These are phyloP conservation scores for Sesamia nonagrioides DNA, from an alignment of 1,140 invertebrate genomes.

Conservation along the genomic window DNA sequence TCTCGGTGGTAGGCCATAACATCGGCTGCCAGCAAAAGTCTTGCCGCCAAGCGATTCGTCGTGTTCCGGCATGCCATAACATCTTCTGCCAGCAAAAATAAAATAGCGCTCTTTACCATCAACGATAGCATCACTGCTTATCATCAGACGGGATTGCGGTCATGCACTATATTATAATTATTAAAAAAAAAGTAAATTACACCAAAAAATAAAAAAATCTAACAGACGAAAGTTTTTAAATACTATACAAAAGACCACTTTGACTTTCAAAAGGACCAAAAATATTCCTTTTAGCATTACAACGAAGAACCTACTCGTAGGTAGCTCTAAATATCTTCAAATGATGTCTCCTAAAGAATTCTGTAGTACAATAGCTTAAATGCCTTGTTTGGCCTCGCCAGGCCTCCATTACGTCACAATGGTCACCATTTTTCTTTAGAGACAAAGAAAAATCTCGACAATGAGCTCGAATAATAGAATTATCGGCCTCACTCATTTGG, in stretches of 20 bases:
- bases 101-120: too few species aligned
- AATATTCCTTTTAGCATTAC: constrained; percentile 7
- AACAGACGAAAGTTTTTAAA: neutral
- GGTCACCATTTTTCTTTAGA: constrained; percentile 60
- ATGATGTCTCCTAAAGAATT: constrained; percentile 44
- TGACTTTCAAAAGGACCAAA: constrained; percentile 10
- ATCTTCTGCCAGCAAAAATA: too few species aligned
- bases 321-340: constrained; percentile 28
- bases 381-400: constrained; percentile 51
- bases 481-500: constrained; percentile 50
- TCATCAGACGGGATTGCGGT: too few species aligned
- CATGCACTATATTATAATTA: too few species aligned
- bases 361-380: constrained; percentile 53
- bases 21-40: too few species aligned
- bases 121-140: too few species aligned
- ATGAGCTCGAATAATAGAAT: constrained; percentile 53
- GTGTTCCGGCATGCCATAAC: too few species aligned
- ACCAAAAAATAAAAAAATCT: too few species aligned
- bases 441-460: constrained; percentile 59
- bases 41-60: too few species aligned
- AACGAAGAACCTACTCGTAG: neutral
- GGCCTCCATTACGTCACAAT: constrained; percentile 55
- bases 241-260: neutral
- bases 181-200: too few species aligned
- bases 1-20: too few species aligned